Percentiles rank a stretch among this genome's conserved stretches.
These are phyloP conservation scores for Lacanobia oleracea DNA, from an alignment of 2,888 invertebrate species.

Conservation along the genomic window DNA sequence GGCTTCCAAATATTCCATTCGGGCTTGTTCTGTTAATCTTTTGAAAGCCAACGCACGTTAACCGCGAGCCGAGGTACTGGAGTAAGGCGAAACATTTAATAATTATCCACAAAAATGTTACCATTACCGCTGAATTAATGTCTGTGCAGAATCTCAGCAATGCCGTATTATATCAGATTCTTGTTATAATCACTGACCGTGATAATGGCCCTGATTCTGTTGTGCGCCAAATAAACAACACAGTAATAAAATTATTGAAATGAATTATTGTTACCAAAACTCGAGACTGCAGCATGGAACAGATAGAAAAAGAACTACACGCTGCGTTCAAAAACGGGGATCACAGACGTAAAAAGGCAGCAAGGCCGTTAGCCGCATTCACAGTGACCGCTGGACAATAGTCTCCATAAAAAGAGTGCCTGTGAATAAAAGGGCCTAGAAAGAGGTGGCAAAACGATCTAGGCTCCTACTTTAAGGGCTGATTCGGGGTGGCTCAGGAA, in stretches of 20 bases:
- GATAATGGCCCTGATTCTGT: constrained; percentile 50
- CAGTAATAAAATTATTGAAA: constrained; percentile 10
- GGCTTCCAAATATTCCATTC: constrained; percentile 51
- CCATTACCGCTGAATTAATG: constrained; percentile 42
- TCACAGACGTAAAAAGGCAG: too few species aligned
- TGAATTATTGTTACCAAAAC: constrained; percentile 1
- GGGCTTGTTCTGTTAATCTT: constrained; percentile 53
- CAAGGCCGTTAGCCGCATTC: too few species aligned
- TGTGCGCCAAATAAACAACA: constrained; percentile 9
- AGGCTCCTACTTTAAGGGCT: too few species aligned
- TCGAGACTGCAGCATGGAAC: too few species aligned
- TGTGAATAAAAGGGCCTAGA: too few species aligned
- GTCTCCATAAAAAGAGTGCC: too few species aligned
- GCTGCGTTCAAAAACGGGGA: too few species aligned
- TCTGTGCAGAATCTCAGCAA: constrained; percentile 30
- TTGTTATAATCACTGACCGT: constrained; percentile 46
- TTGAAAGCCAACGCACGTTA: constrained; percentile 41
- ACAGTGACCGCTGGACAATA: too few species aligned
- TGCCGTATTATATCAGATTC: constrained; percentile 16
- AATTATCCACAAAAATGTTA: constrained; percentile 55
- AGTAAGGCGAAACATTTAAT: constrained; percentile 43
- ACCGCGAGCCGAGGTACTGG: constrained; percentile 18
- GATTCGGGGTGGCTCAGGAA: too few species aligned
- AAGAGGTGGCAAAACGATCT: too few species aligned
- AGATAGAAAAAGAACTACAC: too few species aligned